phyloP scores from a whole-genome alignment of 2,797 vertebrate genomes.

The Rhinatrema bivittatum region DNA sequence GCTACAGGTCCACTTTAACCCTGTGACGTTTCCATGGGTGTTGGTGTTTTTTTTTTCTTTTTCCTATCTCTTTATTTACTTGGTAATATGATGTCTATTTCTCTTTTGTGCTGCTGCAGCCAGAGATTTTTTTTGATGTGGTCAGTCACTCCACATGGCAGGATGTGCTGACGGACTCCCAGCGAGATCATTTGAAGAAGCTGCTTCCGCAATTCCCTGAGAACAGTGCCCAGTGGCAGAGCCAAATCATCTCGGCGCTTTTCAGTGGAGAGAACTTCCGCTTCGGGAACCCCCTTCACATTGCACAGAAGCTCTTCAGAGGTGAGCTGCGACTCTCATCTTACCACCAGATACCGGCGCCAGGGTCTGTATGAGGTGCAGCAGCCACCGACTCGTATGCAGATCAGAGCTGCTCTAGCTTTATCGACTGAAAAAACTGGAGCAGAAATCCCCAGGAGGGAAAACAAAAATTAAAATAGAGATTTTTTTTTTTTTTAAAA shows the following conservation, averaged over 20 bases:
- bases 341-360: no score
- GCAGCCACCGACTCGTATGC: no score
- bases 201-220: constrained; percentile 84
- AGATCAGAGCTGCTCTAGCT: no score
- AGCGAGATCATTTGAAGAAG: constrained; percentile 79
- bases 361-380: no score
- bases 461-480: no score
- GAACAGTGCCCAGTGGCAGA: constrained; percentile 66
- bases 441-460: no score
- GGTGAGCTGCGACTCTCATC: constrained; percentile 61
- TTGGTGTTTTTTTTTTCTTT: no score
- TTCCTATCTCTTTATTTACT: neutral
- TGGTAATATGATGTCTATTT: neutral
- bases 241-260: constrained; percentile 62
- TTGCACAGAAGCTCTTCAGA: constrained; percentile 88
- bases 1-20: no score
- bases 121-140: constrained; percentile 91
- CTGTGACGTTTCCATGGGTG: no score
- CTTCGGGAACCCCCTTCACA: constrained; percentile 88
- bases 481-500: no score
- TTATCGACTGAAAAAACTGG: no score
- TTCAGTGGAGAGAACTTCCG: constrained; percentile 81
- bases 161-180: constrained; percentile 77
- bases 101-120: constrained; percentile 51
- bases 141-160: constrained; percentile 86